Base-by-base conservation (phyloP, 2,797 vertebrate species). In the Ispidina picta region DNA sequence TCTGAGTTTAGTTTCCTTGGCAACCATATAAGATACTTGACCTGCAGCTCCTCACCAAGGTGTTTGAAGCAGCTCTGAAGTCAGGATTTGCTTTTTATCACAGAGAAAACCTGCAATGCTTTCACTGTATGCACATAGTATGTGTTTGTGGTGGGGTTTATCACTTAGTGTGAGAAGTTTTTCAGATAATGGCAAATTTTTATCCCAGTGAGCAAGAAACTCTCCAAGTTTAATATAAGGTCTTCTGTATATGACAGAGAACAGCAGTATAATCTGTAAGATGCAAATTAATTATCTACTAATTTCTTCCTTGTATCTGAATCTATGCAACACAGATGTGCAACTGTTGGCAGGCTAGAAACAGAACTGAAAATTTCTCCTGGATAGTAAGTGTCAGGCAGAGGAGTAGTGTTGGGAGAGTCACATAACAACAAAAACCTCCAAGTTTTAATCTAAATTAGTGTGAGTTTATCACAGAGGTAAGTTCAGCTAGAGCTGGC, bases 1-100 rank as follows among this genome's bases (percentile, higher is more conserved):
- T 77, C 54, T 2, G 15, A 72, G 28, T 80, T 87, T 59, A 52
- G 88, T 92, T 80, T 83, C 88, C 78, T 83, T 92, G 77, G 88
- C 78, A 92, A 83, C 91, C 8, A 3, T 28, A 0, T 39, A 8
- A 5, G 69, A 59, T 15, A 19, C 77, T 88, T 94, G 88, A 91
- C 89, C 87, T 82, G 77, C 21, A 74, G 65, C 76, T 90, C 62
- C 58, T 90, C 55, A 37, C 26, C 48, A 33, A 29, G 0, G 4
- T 19, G 58, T 73, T 3, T 74, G 69, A 91, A 72, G 65, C 58
- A 83, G 81, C 62, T 86, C 41, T 80, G 63, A 80, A 90, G 62
- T 78, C 63, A 79, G 63, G 35, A 41, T 85, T 88, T 84, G 60
- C 51, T 84, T 88, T 86, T 86, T 58, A 21, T 82, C 62, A 41